Evolutionary conservation across 1,140 invertebrate genomes (phyloP).

Genomic region (Geopemphigus sp.): DNA sequence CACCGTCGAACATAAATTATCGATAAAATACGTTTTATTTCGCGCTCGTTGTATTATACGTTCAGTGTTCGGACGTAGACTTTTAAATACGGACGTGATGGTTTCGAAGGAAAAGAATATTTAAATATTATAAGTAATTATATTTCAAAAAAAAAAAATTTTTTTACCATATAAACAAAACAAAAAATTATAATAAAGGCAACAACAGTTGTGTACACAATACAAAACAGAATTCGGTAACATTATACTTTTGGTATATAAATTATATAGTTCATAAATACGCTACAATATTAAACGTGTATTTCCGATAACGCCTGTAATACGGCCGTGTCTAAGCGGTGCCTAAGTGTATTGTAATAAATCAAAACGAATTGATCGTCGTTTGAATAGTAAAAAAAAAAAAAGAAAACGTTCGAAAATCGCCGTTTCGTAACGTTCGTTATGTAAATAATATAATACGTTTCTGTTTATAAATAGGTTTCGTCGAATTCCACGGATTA

Average conservation of each 20-base stretch:
- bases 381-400: constrained; percentile 3
- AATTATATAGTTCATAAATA: constrained; percentile 27
- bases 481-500: too few species aligned
- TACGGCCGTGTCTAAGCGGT: constrained; percentile 18
- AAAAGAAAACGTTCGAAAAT: not conserved
- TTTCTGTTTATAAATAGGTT: too few species aligned
- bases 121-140: constrained; percentile 45
- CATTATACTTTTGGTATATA: constrained; percentile 35
- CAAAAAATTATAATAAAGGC: constrained; percentile 49
- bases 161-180: constrained; percentile 36
- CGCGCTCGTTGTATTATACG: too few species aligned
- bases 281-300: constrained; percentile 31
- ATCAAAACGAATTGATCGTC: not conserved
- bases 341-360: constrained; percentile 20
- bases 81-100: too few species aligned
- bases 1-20: too few species aligned
- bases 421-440: constrained; percentile 34
- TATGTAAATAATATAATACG: constrained; percentile 7
- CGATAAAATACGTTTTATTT: too few species aligned
- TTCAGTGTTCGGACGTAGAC: too few species aligned
- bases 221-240: constrained; percentile 48
- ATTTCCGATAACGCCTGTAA: constrained; percentile 24
- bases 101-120: too few species aligned
- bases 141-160: constrained; percentile 37
- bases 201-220: constrained; percentile 45